Conservation (phyloP, 2,797 vertebrate species). For the Protonibea diacanthus region DNA sequence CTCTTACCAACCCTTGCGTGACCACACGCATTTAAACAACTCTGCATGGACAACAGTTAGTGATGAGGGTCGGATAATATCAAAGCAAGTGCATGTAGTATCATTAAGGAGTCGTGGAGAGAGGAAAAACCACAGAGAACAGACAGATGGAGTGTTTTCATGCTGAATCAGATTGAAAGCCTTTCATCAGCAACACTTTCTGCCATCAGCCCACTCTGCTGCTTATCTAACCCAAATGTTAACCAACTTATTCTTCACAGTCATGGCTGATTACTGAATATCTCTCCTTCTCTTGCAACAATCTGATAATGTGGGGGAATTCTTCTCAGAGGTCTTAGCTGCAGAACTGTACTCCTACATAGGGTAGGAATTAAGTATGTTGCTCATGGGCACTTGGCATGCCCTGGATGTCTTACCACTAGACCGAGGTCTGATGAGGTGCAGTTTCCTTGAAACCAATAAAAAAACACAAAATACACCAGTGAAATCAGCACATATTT, state of each 20-base stretch:
- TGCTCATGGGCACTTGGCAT: not conserved
- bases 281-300: constrained; percentile 20
- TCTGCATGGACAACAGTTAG: not conserved
- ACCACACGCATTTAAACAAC: not conserved
- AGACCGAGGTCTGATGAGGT: not conserved
- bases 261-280: constrained; percentile 27
- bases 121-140: constrained; percentile 40
- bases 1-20: not conserved
- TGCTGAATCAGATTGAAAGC: constrained; percentile 66
- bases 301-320: constrained; percentile 5
- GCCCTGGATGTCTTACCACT: not conserved
- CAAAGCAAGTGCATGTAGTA: constrained; percentile 21
- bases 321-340: not conserved
- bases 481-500: not conserved
- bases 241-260: constrained; percentile 46
- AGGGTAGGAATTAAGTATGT: not conserved
- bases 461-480: not conserved
- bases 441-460: not conserved
- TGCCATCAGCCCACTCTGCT: constrained; percentile 62
- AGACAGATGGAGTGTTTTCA: constrained; percentile 70
- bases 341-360: not conserved
- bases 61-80: not conserved
- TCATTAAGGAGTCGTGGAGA: constrained; percentile 26
- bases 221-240: constrained; percentile 68
- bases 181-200: constrained; percentile 65